Conservation (phyloP, 92 coral and sea anemone genomes). For the Porites evermanni region DNA sequence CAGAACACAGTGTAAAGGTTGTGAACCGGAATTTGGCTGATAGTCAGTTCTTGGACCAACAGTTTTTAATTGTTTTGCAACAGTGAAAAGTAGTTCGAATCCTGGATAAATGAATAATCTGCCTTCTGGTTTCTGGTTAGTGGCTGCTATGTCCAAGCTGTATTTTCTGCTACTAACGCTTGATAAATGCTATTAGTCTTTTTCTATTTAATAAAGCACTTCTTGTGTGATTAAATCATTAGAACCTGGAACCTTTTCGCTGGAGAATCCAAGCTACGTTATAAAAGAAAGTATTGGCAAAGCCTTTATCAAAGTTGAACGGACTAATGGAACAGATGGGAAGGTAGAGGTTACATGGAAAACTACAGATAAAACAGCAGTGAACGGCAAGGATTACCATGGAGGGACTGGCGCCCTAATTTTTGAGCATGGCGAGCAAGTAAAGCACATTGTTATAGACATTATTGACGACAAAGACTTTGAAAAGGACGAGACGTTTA, state of each 20-base stretch:
- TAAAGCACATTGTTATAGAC: slow-evolving; percentile 79
- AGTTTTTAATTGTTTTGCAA: too few species aligned
- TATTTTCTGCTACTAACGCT: too few species aligned
- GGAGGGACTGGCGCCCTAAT: slow-evolving; percentile 84
- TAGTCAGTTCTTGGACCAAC: too few species aligned
- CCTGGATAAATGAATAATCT: too few species aligned
- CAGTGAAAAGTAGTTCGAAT: too few species aligned
- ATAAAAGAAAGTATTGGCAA: slow-evolving; percentile 95
- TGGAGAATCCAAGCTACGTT: slow-evolving; percentile 94
- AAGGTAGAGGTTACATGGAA: slow-evolving; percentile 84
- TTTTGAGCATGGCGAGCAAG: slow-evolving; percentile 94
- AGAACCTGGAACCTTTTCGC: slow-evolving; percentile 94
- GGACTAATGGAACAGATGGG: slow-evolving; percentile 95
- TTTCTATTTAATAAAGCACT: background rate
- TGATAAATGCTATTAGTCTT: background rate
- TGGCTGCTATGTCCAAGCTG: too few species aligned
- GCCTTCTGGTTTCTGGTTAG: too few species aligned
- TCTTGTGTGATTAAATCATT: background rate
- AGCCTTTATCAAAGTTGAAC: slow-evolving; percentile 76
- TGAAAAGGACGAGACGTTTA: slow-evolving; percentile 92
- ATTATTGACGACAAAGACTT: slow-evolving; percentile 93
- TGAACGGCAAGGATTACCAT: slow-evolving; percentile 87
- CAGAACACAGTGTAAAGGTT: too few species aligned
- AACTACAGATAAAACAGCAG: slow-evolving; percentile 89
- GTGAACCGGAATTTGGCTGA: too few species aligned